These are phyloP conservation scores for Drosophila nigritarsus DNA, from an alignment of 2,888 invertebrate species.

Conservation along the genomic window DNA sequence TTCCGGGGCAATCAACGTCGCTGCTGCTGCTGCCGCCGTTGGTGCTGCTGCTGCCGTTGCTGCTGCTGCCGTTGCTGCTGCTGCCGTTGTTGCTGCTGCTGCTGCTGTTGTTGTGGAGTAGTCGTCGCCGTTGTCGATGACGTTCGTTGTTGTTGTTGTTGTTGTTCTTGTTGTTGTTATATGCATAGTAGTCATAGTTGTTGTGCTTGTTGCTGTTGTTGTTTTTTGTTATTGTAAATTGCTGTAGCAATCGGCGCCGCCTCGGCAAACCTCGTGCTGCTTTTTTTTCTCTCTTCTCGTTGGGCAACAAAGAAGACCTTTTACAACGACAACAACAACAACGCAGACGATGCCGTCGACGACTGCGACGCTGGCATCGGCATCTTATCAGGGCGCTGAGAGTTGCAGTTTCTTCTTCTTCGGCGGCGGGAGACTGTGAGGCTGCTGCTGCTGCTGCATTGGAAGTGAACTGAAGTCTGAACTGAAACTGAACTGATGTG, in stretches of 20 bases:
- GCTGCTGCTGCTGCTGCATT: conserved; percentile 48
- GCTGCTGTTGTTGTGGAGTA: conserved; percentile 61
- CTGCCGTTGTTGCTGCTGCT: conserved; percentile 51
- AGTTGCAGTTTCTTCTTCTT: conserved; percentile 53
- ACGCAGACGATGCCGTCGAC: conserved; percentile 14
- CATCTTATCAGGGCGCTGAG: conserved; percentile 65
- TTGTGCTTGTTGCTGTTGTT: conserved; percentile 42
- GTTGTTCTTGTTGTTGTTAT: conserved; percentile 51
- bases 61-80: conserved; percentile 42
- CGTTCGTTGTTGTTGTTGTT: conserved; percentile 63
- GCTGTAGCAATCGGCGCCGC: conserved; percentile 73
- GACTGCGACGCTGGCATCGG: conserved; percentile 33
- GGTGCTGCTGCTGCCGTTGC: conserved; percentile 37
- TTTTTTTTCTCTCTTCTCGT: conserved; percentile 53
- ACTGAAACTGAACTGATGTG: conserved; percentile 55
- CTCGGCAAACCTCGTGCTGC: conserved; percentile 75
- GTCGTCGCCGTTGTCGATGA: conserved; percentile 75
- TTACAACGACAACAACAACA: conserved; percentile 44
- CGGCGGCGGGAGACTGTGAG: conserved; percentile 58
- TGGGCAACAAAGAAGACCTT: conserved; percentile 78
- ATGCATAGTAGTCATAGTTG: conserved; percentile 60
- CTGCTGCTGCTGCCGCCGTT: conserved; percentile 62
- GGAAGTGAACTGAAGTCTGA: conserved; percentile 55
- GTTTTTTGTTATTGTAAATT: conserved; percentile 71
- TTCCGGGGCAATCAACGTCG: conserved; percentile 83